These are phyloP conservation scores for Drosophila leonis DNA, from an alignment of 2,888 invertebrate species.

Conservation along the genomic window DNA sequence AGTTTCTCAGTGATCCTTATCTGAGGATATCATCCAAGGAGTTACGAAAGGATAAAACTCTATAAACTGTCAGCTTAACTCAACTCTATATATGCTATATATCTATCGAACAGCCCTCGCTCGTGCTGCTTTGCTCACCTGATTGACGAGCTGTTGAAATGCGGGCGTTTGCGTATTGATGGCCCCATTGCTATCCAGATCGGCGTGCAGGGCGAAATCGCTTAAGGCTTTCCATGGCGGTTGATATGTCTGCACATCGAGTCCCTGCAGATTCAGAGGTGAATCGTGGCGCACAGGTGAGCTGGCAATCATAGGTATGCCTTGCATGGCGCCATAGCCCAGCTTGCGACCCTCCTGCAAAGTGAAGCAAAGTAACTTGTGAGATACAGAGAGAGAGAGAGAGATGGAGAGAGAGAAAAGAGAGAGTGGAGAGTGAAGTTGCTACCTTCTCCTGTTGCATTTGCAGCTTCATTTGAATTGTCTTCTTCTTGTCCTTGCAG, in stretches of 20 bases:
- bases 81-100: too few relatives aligned
- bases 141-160: conserved; percentile 98
- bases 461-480: conserved; percentile 98
- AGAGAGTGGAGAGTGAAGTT: not conserved
- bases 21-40: too few relatives aligned
- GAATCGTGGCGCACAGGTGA: conserved; percentile 96
- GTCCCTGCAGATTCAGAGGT: conserved; percentile 93
- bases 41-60: too few relatives aligned
- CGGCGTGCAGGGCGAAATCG: conserved; percentile 97
- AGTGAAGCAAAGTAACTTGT: not conserved
- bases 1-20: too few relatives aligned
- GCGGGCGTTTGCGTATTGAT: conserved; percentile 95
- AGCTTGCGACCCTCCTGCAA: conserved; percentile 96
- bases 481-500: conserved; percentile 99
- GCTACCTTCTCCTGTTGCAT: conserved; percentile 98
- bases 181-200: conserved; percentile 90
- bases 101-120: not conserved
- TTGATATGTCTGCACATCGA: conserved; percentile 96
- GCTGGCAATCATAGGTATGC: conserved; percentile 98
- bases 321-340: conserved; percentile 97
- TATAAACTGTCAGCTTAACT: too few relatives aligned
- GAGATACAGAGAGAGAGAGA: not conserved
- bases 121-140: conserved; percentile 87
- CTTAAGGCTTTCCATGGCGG: conserved; percentile 98
- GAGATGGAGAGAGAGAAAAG: not conserved